Evolutionary conservation across 2,113 vertebrate species (phyloP).

Genomic region (Nyctereutes procyonoides): DNA sequence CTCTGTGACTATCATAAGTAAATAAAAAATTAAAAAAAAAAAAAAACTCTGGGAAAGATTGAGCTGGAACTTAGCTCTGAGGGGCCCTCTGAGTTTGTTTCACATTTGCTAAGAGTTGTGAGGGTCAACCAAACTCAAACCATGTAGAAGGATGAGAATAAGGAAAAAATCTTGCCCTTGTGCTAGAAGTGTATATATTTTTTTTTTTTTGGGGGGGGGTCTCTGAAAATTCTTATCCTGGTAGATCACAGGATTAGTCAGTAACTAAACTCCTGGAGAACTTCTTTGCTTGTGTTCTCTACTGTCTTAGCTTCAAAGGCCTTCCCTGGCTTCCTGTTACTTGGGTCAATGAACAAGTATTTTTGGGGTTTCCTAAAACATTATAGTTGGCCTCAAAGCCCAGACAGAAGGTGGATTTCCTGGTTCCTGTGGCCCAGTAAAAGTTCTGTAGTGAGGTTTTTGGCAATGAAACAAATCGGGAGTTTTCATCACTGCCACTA

Average conservation of each 20-base stretch:
- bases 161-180: neutral
- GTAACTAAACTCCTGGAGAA: neutral
- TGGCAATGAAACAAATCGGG: neutral
- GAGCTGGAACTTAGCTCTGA: neutral
- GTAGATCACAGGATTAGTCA: neutral
- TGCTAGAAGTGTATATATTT: neutral
- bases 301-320: neutral
- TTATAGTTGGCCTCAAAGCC: neutral
- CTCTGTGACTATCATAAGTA: too few relatives aligned
- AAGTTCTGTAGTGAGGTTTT: neutral
- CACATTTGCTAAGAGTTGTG: neutral
- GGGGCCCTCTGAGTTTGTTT: neutral
- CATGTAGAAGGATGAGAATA: neutral
- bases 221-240: neutral
- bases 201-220: neutral
- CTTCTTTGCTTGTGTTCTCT: neutral
- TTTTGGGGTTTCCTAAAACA: neutral
- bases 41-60: neutral
- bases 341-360: neutral
- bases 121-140: neutral
- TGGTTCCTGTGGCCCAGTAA: neutral
- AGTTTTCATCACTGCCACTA: neutral
- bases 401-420: neutral
- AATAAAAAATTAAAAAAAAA: too few relatives aligned
- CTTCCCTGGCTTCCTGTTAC: neutral